These are phyloP conservation scores for Synergus itoensis DNA, from an alignment of 2,888 invertebrate genomes.

Conservation along the genomic window DNA sequence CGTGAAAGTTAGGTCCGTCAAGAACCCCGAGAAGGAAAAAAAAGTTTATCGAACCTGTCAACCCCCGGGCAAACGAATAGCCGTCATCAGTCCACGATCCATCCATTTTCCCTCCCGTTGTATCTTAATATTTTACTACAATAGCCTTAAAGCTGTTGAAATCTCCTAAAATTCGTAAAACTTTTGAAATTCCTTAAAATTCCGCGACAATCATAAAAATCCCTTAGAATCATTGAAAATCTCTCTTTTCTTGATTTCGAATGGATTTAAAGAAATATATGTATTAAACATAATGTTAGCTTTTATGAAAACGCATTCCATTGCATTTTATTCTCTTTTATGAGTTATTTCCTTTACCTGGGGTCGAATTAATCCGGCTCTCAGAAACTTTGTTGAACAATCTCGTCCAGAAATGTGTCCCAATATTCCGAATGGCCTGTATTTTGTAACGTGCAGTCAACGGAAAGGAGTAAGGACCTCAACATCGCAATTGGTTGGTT, in stretches of 20 bases:
- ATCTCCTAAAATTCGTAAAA: too few species aligned
- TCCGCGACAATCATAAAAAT: too few species aligned
- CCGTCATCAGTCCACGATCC: constrained; percentile 50
- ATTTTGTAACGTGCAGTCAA: constrained; percentile 47
- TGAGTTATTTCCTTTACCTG: constrained; percentile 22
- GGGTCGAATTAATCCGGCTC: constrained; percentile 48
- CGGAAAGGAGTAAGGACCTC: constrained; percentile 52
- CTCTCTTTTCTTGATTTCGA: too few species aligned
- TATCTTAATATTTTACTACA: constrained; percentile 10
- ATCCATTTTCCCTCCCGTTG: constrained; percentile 4
- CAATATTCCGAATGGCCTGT: constrained; percentile 51
- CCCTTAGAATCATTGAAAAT: too few species aligned
- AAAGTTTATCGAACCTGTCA: constrained; percentile 68
- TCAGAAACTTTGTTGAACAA: constrained; percentile 51
- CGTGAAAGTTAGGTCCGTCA: constrained; percentile 59
- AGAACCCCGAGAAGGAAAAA: constrained; percentile 57
- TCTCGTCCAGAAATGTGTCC: constrained; percentile 49
- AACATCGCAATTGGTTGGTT: constrained; percentile 54
- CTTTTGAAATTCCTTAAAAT: too few species aligned
- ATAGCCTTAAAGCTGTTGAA: background rate
- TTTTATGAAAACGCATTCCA: too few species aligned
- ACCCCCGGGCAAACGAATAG: constrained; percentile 64
- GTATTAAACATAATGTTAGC: too few species aligned
- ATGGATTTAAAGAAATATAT: too few species aligned
- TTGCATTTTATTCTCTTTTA: too few species aligned